These are phyloP conservation scores for Fissipunctia ypsillon DNA, from an alignment of 2,888 invertebrate genomes.

Conservation along the genomic window DNA sequence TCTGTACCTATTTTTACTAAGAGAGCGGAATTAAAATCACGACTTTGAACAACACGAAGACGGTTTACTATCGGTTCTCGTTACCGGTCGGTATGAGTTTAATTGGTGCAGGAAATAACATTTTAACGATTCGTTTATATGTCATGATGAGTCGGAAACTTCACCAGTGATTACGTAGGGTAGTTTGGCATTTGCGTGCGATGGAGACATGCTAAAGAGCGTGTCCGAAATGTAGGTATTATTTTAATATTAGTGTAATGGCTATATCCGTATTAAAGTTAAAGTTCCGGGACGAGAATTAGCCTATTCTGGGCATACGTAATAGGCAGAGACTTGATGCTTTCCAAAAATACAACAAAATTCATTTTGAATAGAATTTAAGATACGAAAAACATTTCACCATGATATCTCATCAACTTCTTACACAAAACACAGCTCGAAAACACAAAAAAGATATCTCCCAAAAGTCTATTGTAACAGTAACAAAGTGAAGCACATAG, in stretches of 20 bases:
- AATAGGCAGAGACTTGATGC: background rate
- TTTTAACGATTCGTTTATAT: constrained; percentile 20
- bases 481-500: constrained; percentile 44
- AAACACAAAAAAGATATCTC: constrained; percentile 13
- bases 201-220: constrained; percentile 9
- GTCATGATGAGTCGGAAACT: constrained; percentile 46
- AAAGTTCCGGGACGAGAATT: background rate
- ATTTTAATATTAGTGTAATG: constrained; percentile 20
- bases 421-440: constrained; percentile 16
- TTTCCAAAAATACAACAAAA: background rate
- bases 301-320: background rate
- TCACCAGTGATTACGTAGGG: constrained; percentile 26
- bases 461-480: constrained; percentile 15
- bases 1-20: constrained; percentile 69
- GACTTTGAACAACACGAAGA: constrained; percentile 59
- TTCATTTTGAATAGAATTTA: background rate
- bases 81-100: background rate
- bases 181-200: constrained; percentile 46
- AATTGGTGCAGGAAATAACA: constrained; percentile 43
- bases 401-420: background rate
- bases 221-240: constrained; percentile 29
- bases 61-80: constrained; percentile 44
- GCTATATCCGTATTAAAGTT: background rate
- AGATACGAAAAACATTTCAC: background rate
- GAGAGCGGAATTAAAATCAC: constrained; percentile 70